These are phyloP conservation scores for Orthonyx spaldingii DNA, from an alignment of 2,113 vertebrate species.

Conservation along the genomic window DNA sequence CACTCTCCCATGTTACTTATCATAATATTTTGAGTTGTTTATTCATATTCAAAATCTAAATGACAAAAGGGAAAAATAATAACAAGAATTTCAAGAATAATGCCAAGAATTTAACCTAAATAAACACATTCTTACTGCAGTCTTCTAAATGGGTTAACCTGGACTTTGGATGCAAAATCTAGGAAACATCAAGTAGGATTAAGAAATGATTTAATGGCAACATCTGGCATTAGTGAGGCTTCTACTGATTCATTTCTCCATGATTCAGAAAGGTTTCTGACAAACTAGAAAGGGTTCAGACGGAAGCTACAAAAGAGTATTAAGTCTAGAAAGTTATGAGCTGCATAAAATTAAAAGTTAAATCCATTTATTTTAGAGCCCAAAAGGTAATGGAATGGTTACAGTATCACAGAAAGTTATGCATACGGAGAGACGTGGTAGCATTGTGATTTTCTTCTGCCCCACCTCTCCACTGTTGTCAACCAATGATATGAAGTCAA, in stretches of 20 bases:
- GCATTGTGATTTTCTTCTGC: not conserved
- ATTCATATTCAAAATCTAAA: not conserved
- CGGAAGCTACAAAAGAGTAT: not conserved
- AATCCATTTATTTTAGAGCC: not conserved
- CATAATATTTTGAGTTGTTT: not conserved
- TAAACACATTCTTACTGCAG: not conserved
- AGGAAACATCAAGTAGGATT: constrained; percentile 15
- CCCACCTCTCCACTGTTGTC: fast-evolving
- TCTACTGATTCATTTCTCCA: constrained; percentile 19
- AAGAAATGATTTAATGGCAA: constrained; percentile 40
- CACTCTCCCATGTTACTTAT: not conserved
- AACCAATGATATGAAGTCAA: not conserved
- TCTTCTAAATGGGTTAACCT: not conserved
- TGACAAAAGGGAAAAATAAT: not conserved
- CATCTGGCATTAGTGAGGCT: constrained; percentile 14
- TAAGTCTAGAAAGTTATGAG: not conserved
- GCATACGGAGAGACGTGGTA: not conserved
- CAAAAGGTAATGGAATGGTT: not conserved
- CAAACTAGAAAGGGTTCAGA: not conserved
- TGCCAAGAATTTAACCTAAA: not conserved
- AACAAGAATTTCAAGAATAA: not conserved
- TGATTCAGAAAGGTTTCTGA: constrained; percentile 34
- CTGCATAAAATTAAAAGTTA: not conserved
- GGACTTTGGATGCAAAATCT: not conserved
- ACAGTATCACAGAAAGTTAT: not conserved